A percentile compares a stretch with the other conserved stretches of the same genome.
Evolutionary conservation across 1,140 invertebrate species (phyloP).

Genomic region (Lutraria rhynchaena): DNA sequence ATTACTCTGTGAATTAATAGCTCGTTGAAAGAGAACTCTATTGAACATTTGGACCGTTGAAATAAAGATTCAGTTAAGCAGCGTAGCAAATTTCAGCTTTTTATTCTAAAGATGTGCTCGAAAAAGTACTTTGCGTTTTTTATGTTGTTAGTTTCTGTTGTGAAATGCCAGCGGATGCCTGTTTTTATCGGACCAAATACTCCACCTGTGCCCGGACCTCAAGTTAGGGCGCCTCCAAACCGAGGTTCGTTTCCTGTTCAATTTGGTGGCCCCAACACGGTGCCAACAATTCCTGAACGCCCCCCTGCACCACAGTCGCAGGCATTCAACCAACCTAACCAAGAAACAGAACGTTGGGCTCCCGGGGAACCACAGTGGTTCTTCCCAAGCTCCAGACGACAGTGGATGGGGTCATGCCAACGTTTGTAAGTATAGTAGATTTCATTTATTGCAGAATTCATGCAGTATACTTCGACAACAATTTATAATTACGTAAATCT

Average conservation of each 20-base stretch:
- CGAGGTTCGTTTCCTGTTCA: not conserved
- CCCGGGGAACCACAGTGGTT: slow-evolving; percentile 38
- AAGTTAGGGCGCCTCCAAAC: no score
- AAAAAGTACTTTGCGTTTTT: no score
- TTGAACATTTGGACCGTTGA: no score
- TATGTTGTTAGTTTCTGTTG: no score
- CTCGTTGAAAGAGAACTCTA: no score
- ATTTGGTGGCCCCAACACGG: not conserved
- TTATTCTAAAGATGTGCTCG: no score
- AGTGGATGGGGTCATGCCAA: slow-evolving; percentile 30
- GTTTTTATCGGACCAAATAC: slow-evolving; percentile 41
- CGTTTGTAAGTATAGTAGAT: slow-evolving; percentile 4
- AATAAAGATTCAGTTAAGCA: no score
- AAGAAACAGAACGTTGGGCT: slow-evolving; percentile 25
- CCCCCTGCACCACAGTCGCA: not conserved
- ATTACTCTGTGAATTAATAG: no score
- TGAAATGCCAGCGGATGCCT: slow-evolving; percentile 4
- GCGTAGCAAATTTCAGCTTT: no score
- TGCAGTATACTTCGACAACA: no score
- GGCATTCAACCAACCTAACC: not conserved
- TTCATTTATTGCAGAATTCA: not conserved
- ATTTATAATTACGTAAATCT: no score
- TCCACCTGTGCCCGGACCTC: slow-evolving; percentile 14
- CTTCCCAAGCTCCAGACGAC: slow-evolving; percentile 14
- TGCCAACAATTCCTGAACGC: not conserved